phyloP scores from a whole-genome alignment of 2,888 invertebrate genomes.

The Pilophorus perplexus region DNA sequence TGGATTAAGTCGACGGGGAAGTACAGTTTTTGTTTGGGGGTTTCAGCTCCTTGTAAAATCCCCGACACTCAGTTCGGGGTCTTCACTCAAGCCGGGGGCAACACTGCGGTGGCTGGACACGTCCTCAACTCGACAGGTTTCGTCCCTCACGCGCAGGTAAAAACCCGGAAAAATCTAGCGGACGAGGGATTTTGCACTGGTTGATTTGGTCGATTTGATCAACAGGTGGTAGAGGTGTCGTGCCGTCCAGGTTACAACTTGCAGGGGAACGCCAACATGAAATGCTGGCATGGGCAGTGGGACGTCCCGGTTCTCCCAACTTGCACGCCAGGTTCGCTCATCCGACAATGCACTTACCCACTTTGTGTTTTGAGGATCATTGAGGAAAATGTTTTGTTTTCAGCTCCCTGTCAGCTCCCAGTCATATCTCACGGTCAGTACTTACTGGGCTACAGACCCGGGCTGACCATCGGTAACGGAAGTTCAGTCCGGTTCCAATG shows the following conservation, averaged over 20 bases:
- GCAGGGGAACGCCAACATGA: slow-evolving; percentile 66
- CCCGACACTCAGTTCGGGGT: slow-evolving; percentile 68
- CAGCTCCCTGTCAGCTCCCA: slow-evolving; percentile 64
- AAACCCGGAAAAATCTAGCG: background rate
- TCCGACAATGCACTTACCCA: background rate
- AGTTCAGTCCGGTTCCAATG: slow-evolving; percentile 74
- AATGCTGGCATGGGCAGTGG: slow-evolving; percentile 82
- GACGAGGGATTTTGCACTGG: no score
- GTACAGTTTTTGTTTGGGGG: no score
- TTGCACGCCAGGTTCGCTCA: slow-evolving; percentile 64
- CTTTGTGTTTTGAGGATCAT: background rate
- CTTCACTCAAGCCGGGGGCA: slow-evolving; percentile 52
- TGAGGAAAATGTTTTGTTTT: no score
- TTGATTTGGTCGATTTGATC: background rate
- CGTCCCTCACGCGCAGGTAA: slow-evolving; percentile 59
- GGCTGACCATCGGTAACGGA: slow-evolving; percentile 77
- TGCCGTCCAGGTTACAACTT: slow-evolving; percentile 68
- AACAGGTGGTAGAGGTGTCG: slow-evolving; percentile 68
- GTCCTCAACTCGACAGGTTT: slow-evolving; percentile 44
- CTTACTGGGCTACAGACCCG: slow-evolving; percentile 72
- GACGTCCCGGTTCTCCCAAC: slow-evolving; percentile 71
- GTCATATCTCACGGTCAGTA: slow-evolving; percentile 67
- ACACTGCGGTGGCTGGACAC: slow-evolving; percentile 44
- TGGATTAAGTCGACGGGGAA: no score
- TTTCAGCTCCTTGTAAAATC: slow-evolving; percentile 67